A percentile compares a stretch with the other conserved stretches of the same genome.
These are phyloP conservation scores for Diploptera punctata DNA, from an alignment of 2,888 invertebrate genomes.

Conservation along the genomic window DNA sequence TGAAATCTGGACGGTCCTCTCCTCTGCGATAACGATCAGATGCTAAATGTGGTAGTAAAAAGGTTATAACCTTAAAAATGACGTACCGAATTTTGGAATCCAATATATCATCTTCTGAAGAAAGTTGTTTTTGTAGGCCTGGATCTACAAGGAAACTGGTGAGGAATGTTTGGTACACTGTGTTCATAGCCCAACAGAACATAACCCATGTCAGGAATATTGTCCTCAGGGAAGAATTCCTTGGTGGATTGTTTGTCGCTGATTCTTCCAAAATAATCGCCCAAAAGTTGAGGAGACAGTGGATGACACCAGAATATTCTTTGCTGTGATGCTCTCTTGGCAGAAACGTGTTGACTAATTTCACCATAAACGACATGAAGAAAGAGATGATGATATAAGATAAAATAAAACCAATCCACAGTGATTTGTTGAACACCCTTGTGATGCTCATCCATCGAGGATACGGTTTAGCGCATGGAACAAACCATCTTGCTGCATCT, in stretches of 20 bases:
- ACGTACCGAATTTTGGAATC: conserved; percentile 2
- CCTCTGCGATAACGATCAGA: background rate
- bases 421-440: background rate
- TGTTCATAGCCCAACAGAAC: conserved; percentile 11
- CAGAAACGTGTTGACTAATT: background rate
- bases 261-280: background rate
- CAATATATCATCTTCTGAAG: background rate
- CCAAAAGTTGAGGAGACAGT: conserved; percentile 6
- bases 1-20: background rate
- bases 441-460: conserved; percentile 4
- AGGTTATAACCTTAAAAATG: background rate
- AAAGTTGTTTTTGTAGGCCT: conserved; percentile 5
- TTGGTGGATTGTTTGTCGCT: background rate
- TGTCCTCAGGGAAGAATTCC: background rate
- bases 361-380: background rate
- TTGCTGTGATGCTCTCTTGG: background rate
- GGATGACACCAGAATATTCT: background rate
- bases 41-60: background rate
- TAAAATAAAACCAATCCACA: background rate
- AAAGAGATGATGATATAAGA: background rate
- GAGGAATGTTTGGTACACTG: conserved; percentile 22
- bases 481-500: conserved; percentile 8
- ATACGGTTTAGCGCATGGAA: background rate
- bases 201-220: background rate
- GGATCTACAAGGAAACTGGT: background rate